These are phyloP conservation scores for Campoplex capitator DNA, from an alignment of 2,888 invertebrate genomes.

Conservation along the genomic window DNA sequence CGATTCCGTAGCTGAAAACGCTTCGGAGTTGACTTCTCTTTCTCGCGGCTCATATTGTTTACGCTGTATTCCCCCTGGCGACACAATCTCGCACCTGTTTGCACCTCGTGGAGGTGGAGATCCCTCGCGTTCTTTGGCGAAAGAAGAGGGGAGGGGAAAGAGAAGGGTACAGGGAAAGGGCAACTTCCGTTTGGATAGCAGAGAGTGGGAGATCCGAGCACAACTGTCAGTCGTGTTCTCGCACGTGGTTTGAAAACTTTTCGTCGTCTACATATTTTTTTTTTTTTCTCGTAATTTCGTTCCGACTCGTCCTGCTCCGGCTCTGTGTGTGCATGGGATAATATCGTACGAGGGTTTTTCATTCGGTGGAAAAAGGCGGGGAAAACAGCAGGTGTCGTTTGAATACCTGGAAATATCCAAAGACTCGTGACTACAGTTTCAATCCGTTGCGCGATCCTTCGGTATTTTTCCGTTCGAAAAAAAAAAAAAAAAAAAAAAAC, in stretches of 20 bases:
- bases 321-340: not conserved
- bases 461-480: slow-evolving; percentile 19
- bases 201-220: slow-evolving; percentile 50
- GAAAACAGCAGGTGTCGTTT: slow-evolving; percentile 40
- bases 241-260: slow-evolving; percentile 60
- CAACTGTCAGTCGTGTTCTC: slow-evolving; percentile 66
- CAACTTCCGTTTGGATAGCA: slow-evolving; percentile 54
- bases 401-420: not conserved
- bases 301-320: not conserved
- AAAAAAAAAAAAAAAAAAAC: too few species aligned
- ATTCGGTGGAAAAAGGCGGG: not conserved
- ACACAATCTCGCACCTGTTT: slow-evolving; percentile 74
- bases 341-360: slow-evolving; percentile 6
- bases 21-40: not conserved
- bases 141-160: not conserved
- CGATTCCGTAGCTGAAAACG: not conserved
- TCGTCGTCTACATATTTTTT: not conserved
- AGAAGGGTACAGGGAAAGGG: slow-evolving; percentile 28
- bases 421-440: slow-evolving; percentile 15
- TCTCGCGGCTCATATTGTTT: slow-evolving; percentile 41
- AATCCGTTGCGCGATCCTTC: slow-evolving; percentile 10
- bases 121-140: slow-evolving; percentile 36
- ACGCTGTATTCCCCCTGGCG: slow-evolving; percentile 5
- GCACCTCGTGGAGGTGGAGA: slow-evolving; percentile 65
- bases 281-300: not conserved